Base-by-base conservation (phyloP, 2,888 invertebrate species). In the Cephus rjabovi region DNA sequence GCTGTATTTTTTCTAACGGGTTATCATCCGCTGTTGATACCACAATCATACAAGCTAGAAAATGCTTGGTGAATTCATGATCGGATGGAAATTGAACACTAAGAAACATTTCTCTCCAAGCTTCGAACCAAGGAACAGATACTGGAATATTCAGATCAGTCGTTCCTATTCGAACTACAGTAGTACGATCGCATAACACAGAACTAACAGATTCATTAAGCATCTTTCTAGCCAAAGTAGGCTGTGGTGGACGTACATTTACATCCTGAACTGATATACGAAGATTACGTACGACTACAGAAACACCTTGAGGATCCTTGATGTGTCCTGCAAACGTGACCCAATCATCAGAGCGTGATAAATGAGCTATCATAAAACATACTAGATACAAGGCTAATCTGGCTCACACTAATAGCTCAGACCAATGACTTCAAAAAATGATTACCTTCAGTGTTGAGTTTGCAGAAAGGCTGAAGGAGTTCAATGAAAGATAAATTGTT, bases 51-150 rank as follows among this genome's bases (percentile, higher is more conserved):
- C 97, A 97, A 23, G 96, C 96, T 76, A 97, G 90, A 88, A 96
- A 96, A 91, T 98, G 97, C 88, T 97, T 96, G 0, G 98, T 96
- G 89, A 98, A 99, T 92, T 99, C 99, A 93, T 99, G 99, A 89
- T 99, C 99, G 6, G 96, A 96, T 31, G 97, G 97, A 90, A 96
- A 97, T 89, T 97, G 95, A 80, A 97, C 95, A 88, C 96, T 95
- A 73, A 98, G 93, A 92, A 98, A 98, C 37, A 96, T 96, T 86
- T 98, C 97, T 86, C 98, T 94, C 97, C 98, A 99, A 12, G 96
- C 95, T 91, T 98, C 98, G 93, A 97, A 99, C 99, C 99, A 99
- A 23, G 98, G 96, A 77, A 97, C 96, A 12, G 95, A 93, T 69
- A 94, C 93, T 40, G 97, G 97, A 85, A 97, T 93, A 85, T 96